Conservation (phyloP, 2,113 vertebrate genomes). For the Leiothrix lutea region DNA sequence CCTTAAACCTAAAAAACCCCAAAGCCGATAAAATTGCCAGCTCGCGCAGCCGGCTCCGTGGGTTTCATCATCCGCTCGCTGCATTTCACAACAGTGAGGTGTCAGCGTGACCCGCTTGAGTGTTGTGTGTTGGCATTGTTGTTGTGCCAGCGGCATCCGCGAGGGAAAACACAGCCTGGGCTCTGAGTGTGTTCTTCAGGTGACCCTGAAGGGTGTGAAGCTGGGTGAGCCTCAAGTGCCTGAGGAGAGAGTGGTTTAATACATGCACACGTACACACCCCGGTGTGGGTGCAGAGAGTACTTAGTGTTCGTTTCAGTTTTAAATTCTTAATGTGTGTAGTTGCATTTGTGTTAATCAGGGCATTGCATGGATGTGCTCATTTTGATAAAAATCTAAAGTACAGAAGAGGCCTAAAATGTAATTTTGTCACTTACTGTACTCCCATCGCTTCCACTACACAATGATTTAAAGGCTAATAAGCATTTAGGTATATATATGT, state of each 20-base stretch:
- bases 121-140: background rate
- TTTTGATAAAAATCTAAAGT: background rate
- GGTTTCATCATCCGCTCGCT: background rate
- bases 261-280: fast-evolving
- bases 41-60: background rate
- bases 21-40: background rate
- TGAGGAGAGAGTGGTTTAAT: background rate
- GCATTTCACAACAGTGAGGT: background rate
- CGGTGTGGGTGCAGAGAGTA: background rate
- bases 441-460: background rate
- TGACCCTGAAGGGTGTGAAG: background rate
- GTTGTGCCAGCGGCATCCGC: background rate
- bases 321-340: background rate
- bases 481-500: background rate
- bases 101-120: background rate
- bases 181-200: background rate
- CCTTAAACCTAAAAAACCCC: background rate
- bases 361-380: fast-evolving
- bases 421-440: background rate
- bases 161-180: background rate
- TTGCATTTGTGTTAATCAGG: background rate
- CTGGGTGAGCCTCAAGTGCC: background rate
- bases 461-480: background rate
- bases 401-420: background rate
- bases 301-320: background rate